A percentile compares a stretch with the other conserved stretches of the same genome.
Evolutionary conservation across 2,888 invertebrate species (phyloP).

Genomic region (Hydrotaea cyrtoneurina): DNA sequence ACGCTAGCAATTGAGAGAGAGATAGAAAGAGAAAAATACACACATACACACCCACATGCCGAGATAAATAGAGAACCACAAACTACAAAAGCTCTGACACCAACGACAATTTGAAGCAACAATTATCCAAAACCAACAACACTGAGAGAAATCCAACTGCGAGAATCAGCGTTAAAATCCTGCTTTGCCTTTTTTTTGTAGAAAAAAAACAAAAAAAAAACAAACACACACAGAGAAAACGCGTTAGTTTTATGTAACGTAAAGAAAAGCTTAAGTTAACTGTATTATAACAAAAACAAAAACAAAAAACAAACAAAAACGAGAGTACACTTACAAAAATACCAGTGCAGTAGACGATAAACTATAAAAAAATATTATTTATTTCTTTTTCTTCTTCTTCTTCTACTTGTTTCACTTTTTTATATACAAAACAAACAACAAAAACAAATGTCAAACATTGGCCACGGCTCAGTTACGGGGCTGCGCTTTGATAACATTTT

Average conservation of each 20-base stretch:
- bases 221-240: slow-evolving; percentile 52
- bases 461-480: neutral
- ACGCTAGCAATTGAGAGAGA: slow-evolving; percentile 23
- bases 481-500: neutral
- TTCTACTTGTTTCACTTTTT: neutral
- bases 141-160: slow-evolving; percentile 49
- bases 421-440: neutral
- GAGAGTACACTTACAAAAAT: slow-evolving; percentile 41
- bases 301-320: slow-evolving; percentile 48
- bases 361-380: slow-evolving; percentile 54
- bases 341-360: slow-evolving; percentile 63
- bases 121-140: slow-evolving; percentile 13
- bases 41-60: slow-evolving; percentile 20
- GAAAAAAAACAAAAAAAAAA: too few species aligned
- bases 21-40: slow-evolving; percentile 26
- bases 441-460: too few species aligned
- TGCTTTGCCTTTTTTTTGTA: neutral
- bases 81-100: neutral
- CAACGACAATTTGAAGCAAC: slow-evolving; percentile 33
- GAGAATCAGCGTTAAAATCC: neutral
- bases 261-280: slow-evolving; percentile 37
- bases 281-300: slow-evolving; percentile 45
- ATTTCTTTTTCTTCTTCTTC: slow-evolving; percentile 33
- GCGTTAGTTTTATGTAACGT: neutral
- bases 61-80: slow-evolving; percentile 44